phyloP scores from a whole-genome alignment of 2,888 invertebrate genomes.

The Netelia virgata region DNA sequence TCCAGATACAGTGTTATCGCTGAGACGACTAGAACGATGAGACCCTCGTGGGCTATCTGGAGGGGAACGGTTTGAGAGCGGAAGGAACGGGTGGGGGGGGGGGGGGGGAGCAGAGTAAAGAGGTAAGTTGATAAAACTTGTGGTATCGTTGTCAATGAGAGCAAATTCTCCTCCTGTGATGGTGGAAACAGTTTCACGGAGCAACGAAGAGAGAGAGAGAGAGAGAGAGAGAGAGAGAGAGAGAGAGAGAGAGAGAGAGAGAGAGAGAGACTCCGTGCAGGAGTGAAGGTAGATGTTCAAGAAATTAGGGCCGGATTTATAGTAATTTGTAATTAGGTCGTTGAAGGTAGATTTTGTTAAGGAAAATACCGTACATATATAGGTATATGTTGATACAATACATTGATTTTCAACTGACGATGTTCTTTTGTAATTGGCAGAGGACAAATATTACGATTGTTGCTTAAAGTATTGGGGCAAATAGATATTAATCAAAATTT shows the following conservation, averaged over 20 bases:
- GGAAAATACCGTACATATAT: background rate
- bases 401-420: background rate
- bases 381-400: background rate
- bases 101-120: no score
- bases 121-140: slow-evolving; percentile 23
- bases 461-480: no score
- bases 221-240: no score
- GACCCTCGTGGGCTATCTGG: slow-evolving; percentile 36
- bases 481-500: no score
- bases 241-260: no score
- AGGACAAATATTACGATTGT: no score
- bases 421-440: no score
- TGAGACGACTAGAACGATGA: slow-evolving; percentile 33
- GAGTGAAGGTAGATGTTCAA: background rate
- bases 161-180: slow-evolving; percentile 33
- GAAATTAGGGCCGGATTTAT: background rate
- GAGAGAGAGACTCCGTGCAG: background rate
- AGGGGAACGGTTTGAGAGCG: background rate
- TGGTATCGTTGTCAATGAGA: slow-evolving; percentile 51
- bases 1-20: slow-evolving; percentile 29
- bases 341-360: background rate
- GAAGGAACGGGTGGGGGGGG: no score
- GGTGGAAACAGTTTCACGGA: slow-evolving; percentile 35
- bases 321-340: background rate
- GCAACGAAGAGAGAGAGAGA: background rate